phyloP scores from a whole-genome alignment of 37 sponge, comb jelly and placozoan genomes.

The Oscarella lobularis region DNA sequence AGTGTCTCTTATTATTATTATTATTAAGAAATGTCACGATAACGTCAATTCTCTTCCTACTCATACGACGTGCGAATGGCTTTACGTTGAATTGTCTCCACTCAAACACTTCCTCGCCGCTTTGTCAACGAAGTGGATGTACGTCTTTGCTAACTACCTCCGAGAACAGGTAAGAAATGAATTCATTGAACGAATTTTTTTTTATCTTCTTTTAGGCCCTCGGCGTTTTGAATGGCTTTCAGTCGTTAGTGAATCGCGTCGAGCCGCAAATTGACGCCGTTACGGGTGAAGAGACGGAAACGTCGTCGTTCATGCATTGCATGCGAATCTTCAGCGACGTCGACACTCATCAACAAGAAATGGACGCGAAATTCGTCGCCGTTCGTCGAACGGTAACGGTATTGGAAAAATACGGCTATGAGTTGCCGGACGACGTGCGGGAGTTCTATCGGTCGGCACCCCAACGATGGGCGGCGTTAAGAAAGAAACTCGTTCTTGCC shows the following conservation, averaged over 20 bases:
- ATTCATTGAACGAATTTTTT: too few species aligned
- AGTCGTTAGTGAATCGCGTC: neutral
- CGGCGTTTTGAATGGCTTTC: neutral
- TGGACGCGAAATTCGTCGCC: slow-evolving; percentile 15
- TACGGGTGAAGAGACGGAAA: slow-evolving; percentile 4
- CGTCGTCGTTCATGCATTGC: slow-evolving; percentile 21
- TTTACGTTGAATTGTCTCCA: too few species aligned
- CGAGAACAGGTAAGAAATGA: neutral
- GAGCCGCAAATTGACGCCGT: slow-evolving; percentile 1
- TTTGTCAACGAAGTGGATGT: neutral
- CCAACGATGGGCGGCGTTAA: slow-evolving; percentile 70
- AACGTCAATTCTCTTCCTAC: too few species aligned
- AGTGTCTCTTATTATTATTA: too few species aligned
- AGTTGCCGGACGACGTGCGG: slow-evolving; percentile 20
- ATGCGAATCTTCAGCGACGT: slow-evolving; percentile 26
- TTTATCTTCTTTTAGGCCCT: too few species aligned
- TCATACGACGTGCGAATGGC: too few species aligned
- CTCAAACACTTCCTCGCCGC: neutral
- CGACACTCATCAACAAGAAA: neutral
- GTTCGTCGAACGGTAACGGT: slow-evolving; percentile 20
- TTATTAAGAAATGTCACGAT: too few species aligned
- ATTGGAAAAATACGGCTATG: slow-evolving; percentile 13
- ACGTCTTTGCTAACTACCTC: neutral
- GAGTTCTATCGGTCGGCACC: slow-evolving; percentile 57
- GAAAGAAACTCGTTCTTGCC: slow-evolving; percentile 69